Evolutionary conservation across 2,113 vertebrate species (phyloP), one percentile per base, ranked within the genome.

Genomic region (Lagopus muta): DNA sequence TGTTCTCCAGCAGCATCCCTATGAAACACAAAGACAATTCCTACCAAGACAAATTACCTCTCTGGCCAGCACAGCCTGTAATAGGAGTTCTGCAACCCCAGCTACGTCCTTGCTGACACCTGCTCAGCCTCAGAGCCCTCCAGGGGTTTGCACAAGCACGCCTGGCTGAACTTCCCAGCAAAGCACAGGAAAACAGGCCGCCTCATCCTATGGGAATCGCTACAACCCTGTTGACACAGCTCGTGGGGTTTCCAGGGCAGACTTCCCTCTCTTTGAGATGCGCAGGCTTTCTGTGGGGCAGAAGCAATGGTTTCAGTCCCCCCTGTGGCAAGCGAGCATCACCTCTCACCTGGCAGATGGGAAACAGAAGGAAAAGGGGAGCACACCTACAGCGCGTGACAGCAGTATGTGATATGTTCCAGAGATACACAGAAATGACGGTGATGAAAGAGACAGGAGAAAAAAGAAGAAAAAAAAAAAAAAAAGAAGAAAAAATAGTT

Each of bases 361-460:
- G 70, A 91, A 84, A 91, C 73, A 92, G 65, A 86, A 69, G 65
- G 62, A 82, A 92, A 57, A 27, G 13, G 50, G 61, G 73, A 80
- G 61, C 2, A 0, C 80, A 86, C 89, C 93, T 86, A 89, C 22
- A 71, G 82, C 55, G 80, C 61, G 48, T 80, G 76, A 94, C 64
- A 81, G 57, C 13, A 88, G 69, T 71, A 78, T 14, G 1, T 86
- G 94, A 89, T 91, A 30, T 69, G 80, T 81, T 94, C 93, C 85
- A 97, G 91, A 94, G 90, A 92, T 69, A 93, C 0, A 16, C 65
- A 70, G 80, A 91, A 93, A 86, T 32, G 71, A 92, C 4, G 0
- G 84, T 77, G 95, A 93, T 88, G 90, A 95, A 94, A 95, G 92
- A 88, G n/a, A 82, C 50, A 40, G 62, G 86, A 89, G 77, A 67